Percentiles rank a stretch among this genome's conserved stretches.
Evolutionary conservation across 2,113 vertebrate genomes (phyloP).

Genomic region (Pelusios castaneus): DNA sequence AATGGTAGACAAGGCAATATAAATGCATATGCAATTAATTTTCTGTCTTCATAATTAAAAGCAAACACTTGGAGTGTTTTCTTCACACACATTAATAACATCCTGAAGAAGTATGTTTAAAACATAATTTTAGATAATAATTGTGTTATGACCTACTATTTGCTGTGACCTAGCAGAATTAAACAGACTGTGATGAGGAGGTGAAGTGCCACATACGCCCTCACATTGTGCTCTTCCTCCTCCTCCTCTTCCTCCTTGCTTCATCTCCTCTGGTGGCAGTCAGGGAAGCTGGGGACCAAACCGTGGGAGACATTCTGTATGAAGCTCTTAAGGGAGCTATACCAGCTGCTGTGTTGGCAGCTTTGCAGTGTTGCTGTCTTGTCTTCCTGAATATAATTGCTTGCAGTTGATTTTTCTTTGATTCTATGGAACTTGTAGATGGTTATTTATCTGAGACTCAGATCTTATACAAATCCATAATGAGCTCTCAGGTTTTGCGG

Average conservation of each 20-base stretch:
- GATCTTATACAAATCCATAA: not conserved
- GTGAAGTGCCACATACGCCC: not conserved
- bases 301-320: conserved; percentile 10
- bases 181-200: conserved; percentile 4
- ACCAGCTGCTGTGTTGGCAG: conserved; percentile 64
- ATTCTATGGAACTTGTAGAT: not conserved
- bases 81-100: conserved; percentile 57
- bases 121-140: conserved; percentile 35
- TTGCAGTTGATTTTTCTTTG: conserved; percentile 7
- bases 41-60: conserved; percentile 55
- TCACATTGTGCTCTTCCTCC: not conserved
- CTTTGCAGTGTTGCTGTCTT: not conserved
- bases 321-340: not conserved
- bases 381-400: conserved; percentile 35
- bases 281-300: not conserved
- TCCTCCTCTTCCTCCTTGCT: not conserved
- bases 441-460: not conserved
- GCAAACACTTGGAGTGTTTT: conserved; percentile 56
- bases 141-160: conserved; percentile 24
- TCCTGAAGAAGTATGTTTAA: conserved; percentile 64
- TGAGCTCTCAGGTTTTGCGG: not conserved
- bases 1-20: not conserved
- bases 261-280: not conserved
- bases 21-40: not conserved
- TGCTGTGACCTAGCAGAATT: conserved; percentile 24